Evolutionary conservation across 1,140 invertebrate species (phyloP).

Genomic region (Paraescarpia echinospica): DNA sequence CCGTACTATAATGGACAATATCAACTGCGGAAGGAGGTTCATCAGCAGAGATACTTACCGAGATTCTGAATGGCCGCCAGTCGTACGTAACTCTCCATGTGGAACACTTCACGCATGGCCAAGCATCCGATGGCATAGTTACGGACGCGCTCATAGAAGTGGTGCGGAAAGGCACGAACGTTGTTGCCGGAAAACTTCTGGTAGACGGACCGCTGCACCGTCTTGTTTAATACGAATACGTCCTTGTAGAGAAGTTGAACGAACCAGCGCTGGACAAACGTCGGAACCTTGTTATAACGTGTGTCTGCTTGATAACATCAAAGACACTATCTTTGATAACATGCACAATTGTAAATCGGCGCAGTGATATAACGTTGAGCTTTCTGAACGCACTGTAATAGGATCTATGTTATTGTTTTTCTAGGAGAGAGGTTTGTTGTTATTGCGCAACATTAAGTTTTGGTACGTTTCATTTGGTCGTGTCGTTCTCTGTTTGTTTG

Average conservation of each 20-base stretch:
- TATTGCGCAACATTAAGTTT: no score
- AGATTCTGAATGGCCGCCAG: slow-evolving; percentile 48
- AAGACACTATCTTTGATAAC: no score
- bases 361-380: no score
- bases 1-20: no score
- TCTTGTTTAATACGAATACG: slow-evolving; percentile 38
- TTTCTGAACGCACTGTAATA: no score
- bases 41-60: slow-evolving; percentile 32
- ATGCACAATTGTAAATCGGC: no score
- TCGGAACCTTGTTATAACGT: background rate
- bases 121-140: slow-evolving; percentile 40
- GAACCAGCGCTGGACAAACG: slow-evolving; percentile 26
- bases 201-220: slow-evolving; percentile 30
- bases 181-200: slow-evolving; percentile 39
- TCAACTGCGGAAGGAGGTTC: background rate
- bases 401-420: no score
- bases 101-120: slow-evolving; percentile 46
- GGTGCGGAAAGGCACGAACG: slow-evolving; percentile 33
- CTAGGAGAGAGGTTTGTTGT: no score
- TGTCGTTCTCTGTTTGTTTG: no score
- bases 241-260: slow-evolving; percentile 45
- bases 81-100: slow-evolving; percentile 45
- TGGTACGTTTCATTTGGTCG: no score
- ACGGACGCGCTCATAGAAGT: slow-evolving; percentile 40
- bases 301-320: no score